phyloP scores from a whole-genome alignment of 1,140 invertebrate species.

The Drosophila ogumai region DNA sequence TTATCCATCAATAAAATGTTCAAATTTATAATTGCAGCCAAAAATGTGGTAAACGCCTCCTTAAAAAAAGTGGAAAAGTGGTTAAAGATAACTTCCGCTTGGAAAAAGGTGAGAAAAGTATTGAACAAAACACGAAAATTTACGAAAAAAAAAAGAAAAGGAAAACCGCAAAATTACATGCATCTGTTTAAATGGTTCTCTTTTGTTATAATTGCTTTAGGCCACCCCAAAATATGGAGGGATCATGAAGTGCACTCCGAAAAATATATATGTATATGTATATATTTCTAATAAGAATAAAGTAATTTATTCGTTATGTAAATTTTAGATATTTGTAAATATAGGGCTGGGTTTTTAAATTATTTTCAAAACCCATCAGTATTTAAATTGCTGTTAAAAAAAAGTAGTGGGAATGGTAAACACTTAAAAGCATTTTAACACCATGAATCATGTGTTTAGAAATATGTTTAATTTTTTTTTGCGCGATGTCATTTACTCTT shows the following conservation, averaged over 20 bases:
- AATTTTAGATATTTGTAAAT: no score
- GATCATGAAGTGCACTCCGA: neutral
- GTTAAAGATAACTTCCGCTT: constrained; percentile 15
- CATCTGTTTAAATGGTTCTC: constrained; percentile 66
- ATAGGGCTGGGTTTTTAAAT: no score
- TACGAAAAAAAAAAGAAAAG: constrained; percentile 5
- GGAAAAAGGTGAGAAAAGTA: constrained; percentile 77
- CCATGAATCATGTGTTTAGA: no score
- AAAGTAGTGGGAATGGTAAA: no score
- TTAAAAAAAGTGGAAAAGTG: constrained; percentile 34
- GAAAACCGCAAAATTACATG: constrained; percentile 71
- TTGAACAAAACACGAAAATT: constrained; percentile 39
- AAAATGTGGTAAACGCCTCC: constrained; percentile 23
- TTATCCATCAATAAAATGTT: constrained; percentile 54
- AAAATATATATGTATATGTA: neutral
- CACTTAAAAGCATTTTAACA: no score
- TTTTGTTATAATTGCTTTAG: constrained; percentile 49
- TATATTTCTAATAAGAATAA: no score
- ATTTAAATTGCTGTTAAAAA: no score
- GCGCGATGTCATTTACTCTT: no score
- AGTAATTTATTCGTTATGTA: no score
- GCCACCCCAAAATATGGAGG: constrained; percentile 7
- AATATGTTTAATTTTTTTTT: no score
- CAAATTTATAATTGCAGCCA: constrained; percentile 56
- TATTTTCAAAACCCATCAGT: no score